Conservation (phyloP, 2,888 invertebrate species). For the Scelioninae gen. 2 region DNA sequence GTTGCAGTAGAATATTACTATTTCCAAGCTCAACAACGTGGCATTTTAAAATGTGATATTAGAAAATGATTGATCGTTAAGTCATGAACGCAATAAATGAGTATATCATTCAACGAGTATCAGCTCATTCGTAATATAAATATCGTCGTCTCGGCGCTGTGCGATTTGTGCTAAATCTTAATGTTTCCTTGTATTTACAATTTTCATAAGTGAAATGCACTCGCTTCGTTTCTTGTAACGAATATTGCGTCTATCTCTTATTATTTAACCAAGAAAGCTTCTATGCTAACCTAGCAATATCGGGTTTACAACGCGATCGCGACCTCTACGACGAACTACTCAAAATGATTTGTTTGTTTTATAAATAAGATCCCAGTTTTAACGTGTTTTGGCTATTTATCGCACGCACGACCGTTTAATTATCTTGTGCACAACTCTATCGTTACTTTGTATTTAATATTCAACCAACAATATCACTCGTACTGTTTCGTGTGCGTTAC, state of each 20-base stretch:
- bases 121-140: constrained; percentile 53
- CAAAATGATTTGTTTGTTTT: constrained; percentile 55
- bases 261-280: constrained; percentile 49
- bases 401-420: constrained; percentile 50
- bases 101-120: constrained; percentile 59
- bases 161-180: constrained; percentile 66
- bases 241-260: constrained; percentile 43
- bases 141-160: constrained; percentile 44
- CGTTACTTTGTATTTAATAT: constrained; percentile 49
- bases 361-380: constrained; percentile 30
- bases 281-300: constrained; percentile 65
- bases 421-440: constrained; percentile 49
- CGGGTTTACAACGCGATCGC: constrained; percentile 68
- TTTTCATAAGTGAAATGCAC: constrained; percentile 42
- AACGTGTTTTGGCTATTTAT: constrained; percentile 70
- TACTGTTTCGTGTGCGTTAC: constrained; percentile 70
- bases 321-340: constrained; percentile 65
- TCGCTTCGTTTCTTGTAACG: constrained; percentile 33
- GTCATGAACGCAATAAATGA: constrained; percentile 59
- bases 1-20: constrained; percentile 1
- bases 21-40: constrained; percentile 38
- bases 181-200: constrained; percentile 66
- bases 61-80: constrained; percentile 51
- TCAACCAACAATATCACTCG: constrained; percentile 69
- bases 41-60: constrained; percentile 43